phyloP scores from a whole-genome alignment of 2,113 vertebrate genomes.

The Bufo bufo region DNA sequence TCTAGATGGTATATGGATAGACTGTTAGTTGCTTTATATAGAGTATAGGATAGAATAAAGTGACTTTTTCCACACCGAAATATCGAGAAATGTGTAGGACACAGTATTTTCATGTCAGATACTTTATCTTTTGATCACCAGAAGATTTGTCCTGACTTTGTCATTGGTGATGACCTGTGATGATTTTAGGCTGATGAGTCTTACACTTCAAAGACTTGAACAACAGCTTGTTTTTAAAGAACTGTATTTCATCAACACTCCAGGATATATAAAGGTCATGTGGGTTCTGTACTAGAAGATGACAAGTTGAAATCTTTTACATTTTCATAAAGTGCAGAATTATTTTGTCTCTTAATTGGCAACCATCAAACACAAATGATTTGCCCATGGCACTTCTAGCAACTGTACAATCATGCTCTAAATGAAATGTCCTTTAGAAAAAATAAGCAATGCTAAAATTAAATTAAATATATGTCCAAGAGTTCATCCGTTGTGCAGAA shows the following conservation, averaged over 20 bases:
- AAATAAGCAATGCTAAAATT: conserved; percentile 4
- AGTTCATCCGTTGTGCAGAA: background rate
- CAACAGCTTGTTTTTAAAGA: conserved; percentile 68
- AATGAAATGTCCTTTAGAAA: conserved; percentile 8
- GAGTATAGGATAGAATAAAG: background rate
- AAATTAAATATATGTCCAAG: conserved; percentile 26
- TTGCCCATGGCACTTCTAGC: conserved; percentile 14
- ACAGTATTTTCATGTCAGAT: conserved; percentile 61
- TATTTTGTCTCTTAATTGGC: conserved; percentile 40
- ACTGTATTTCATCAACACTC: conserved; percentile 70
- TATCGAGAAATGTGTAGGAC: conserved; percentile 20
- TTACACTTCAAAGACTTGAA: conserved; percentile 79
- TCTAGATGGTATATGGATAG: background rate
- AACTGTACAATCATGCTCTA: conserved; percentile 2
- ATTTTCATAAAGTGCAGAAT: conserved; percentile 57
- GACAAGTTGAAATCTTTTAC: conserved; percentile 57
- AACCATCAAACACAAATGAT: conserved; percentile 61
- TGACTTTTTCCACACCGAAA: background rate
- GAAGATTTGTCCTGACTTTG: conserved; percentile 75
- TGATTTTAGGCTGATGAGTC: conserved; percentile 76
- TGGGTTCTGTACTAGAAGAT: conserved; percentile 59
- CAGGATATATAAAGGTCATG: conserved; percentile 70
- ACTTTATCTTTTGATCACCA: conserved; percentile 75
- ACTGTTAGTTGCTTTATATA: background rate
- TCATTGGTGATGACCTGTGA: conserved; percentile 72